Conservation (phyloP, 2,888 invertebrate genomes). For the Campoplex nolae region DNA sequence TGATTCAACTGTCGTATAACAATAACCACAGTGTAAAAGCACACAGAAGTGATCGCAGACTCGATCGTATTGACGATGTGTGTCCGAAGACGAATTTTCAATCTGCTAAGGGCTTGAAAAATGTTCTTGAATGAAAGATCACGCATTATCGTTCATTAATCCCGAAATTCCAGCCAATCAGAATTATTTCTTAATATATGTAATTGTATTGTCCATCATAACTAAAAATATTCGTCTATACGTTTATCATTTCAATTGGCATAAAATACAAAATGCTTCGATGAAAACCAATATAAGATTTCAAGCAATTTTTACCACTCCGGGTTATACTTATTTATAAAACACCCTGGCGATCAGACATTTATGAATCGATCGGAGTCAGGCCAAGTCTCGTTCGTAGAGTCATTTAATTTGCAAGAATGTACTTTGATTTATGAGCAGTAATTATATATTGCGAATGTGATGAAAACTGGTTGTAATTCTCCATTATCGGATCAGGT, state of each 20-base stretch:
- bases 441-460: background rate
- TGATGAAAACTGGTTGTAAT: background rate
- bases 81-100: background rate
- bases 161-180: too few relatives aligned
- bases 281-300: background rate
- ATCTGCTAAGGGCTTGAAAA: background rate
- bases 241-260: background rate
- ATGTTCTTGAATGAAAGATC: background rate
- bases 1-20: background rate
- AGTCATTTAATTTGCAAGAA: background rate
- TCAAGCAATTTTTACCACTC: background rate
- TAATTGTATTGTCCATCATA: too few relatives aligned
- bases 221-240: background rate
- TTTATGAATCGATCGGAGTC: background rate
- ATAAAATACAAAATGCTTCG: background rate
- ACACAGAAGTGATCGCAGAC: background rate
- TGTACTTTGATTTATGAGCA: background rate
- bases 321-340: background rate
- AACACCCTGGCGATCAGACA: background rate
- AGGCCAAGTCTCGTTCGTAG: background rate
- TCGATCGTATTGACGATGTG: background rate
- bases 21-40: constrained; percentile 5
- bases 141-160: too few relatives aligned
- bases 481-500: background rate
- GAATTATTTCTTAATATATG: too few relatives aligned